phyloP scores from a whole-genome alignment of 2,888 invertebrate species.

The Brachyptera putata region DNA sequence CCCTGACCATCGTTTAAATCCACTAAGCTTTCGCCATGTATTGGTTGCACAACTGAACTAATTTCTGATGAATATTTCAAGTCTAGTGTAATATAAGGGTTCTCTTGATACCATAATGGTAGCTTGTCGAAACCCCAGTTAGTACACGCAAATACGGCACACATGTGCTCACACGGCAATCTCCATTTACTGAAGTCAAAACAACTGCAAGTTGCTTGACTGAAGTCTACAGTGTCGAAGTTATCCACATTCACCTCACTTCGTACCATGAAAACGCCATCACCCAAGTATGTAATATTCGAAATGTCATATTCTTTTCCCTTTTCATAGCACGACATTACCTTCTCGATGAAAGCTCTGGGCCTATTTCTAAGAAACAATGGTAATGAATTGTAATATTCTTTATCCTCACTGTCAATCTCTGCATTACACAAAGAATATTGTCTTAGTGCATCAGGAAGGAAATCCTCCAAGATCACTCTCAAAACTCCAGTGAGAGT shows the following conservation, averaged over 20 bases:
- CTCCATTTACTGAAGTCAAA: not conserved
- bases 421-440: not conserved
- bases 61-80: not conserved
- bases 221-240: constrained; percentile 5
- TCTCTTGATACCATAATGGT: not conserved
- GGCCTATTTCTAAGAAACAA: not conserved
- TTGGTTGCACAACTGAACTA: no score
- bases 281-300: not conserved
- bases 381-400: not conserved
- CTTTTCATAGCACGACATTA: not conserved
- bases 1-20: no score
- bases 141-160: constrained; percentile 8
- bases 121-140: constrained; percentile 13
- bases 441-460: not conserved
- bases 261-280: constrained; percentile 7
- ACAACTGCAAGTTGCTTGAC: constrained; percentile 3
- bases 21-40: no score
- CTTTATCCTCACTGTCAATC: not conserved
- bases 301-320: not conserved
- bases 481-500: constrained; percentile 11
- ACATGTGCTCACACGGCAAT: constrained; percentile 17
- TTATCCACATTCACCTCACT: not conserved
- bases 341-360: not conserved
- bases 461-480: not conserved
- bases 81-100: constrained; percentile 13